These are phyloP conservation scores for Nyctibius grandis DNA, from an alignment of 2,797 vertebrate species.

Conservation along the genomic window DNA sequence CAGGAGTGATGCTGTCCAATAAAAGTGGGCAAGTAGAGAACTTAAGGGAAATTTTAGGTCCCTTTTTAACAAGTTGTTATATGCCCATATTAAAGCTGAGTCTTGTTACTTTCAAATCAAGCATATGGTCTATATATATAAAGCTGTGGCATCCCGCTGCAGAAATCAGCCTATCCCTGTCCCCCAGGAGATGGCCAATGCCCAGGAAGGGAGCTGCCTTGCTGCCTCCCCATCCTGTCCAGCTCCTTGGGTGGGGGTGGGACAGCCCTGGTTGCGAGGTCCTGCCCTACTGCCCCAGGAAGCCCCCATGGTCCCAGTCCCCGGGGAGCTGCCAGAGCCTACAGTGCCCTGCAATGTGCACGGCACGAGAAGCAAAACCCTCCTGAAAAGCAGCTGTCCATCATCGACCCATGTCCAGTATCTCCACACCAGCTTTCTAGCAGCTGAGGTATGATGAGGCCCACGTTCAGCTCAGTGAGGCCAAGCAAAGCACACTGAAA, in stretches of 20 bases:
- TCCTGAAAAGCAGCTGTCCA: not conserved
- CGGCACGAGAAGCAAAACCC: not conserved
- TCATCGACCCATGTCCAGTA: rapidly evolving
- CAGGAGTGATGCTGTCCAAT: not conserved
- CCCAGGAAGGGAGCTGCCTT: rapidly evolving
- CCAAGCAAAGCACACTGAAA: not conserved
- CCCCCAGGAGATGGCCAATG: not conserved
- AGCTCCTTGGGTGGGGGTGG: not conserved
- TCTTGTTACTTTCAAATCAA: not conserved
- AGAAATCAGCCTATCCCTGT: rapidly evolving
- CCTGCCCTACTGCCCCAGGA: not conserved
- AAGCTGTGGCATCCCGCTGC: not conserved
- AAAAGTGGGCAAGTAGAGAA: not conserved
- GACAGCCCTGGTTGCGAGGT: not conserved
- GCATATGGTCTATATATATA: not conserved
- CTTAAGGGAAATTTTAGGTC: not conserved
- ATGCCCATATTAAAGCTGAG: not conserved
- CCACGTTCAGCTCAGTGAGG: rapidly evolving
- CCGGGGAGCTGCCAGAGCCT: not conserved
- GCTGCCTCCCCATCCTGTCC: not conserved
- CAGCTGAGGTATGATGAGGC: not conserved
- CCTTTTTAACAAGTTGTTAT: not conserved
- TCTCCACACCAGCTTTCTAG: not conserved
- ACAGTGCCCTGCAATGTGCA: not conserved
- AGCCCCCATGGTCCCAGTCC: rapidly evolving